A percentile compares a stretch with the other conserved stretches of the same genome.
Evolutionary conservation across 2,888 invertebrate species (phyloP).

Genomic region (Conomelus anceps): DNA sequence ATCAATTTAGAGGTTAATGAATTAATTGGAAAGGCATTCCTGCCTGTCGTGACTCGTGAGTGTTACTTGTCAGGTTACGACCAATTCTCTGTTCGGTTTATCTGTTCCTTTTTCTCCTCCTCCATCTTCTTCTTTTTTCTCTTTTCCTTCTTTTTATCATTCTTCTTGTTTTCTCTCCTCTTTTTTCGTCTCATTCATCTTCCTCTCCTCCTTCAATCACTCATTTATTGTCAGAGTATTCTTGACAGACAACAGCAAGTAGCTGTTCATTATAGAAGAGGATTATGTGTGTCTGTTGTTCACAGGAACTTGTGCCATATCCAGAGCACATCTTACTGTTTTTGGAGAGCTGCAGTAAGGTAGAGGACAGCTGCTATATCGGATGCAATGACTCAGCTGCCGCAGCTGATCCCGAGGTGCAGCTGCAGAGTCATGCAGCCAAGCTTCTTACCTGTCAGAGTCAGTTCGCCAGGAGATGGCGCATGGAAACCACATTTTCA

Average conservation of each 20-base stretch:
- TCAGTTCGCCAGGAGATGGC: conserved; percentile 49
- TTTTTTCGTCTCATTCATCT: too few species aligned
- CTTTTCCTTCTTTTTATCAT: too few species aligned
- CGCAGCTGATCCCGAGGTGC: conserved; percentile 33
- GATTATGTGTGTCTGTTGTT: not conserved
- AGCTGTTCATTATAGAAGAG: not conserved
- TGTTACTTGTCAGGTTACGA: too few species aligned
- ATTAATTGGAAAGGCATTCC: too few species aligned
- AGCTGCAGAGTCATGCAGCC: conserved; percentile 49
- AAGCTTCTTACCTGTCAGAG: conserved; percentile 49
- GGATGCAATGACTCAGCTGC: not conserved
- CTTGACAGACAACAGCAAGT: not conserved
- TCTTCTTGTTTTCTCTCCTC: too few species aligned
- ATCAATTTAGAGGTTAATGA: too few species aligned
- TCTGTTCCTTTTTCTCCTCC: too few species aligned
- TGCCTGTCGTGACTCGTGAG: too few species aligned
- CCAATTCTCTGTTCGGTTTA: too few species aligned
- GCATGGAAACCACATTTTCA: conserved; percentile 52
- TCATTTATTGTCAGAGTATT: too few species aligned
- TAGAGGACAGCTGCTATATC: not conserved
- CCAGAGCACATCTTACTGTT: conserved; percentile 15
- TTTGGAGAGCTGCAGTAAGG: not conserved
- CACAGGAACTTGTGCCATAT: conserved; percentile 29
- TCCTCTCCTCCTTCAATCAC: too few species aligned
- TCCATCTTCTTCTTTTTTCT: too few species aligned